A percentile compares a stretch with the other conserved stretches of the same genome.
Evolutionary conservation across 2,888 invertebrate species (phyloP).

Genomic region (Microchrysa polita): DNA sequence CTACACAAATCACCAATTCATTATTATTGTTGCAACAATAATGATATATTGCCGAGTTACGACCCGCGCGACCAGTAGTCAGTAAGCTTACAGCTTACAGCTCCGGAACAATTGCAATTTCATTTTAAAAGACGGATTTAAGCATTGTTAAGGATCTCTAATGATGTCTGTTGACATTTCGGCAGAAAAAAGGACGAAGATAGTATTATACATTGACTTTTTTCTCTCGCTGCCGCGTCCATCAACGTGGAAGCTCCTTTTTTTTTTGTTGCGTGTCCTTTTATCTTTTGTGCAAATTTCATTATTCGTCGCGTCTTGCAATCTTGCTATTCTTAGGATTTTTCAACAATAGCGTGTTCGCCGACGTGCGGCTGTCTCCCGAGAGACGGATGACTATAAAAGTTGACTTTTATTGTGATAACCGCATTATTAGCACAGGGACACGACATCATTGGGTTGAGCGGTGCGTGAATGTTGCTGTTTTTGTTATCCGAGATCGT

Average conservation of each 20-base stretch:
- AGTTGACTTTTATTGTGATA: slow-evolving; percentile 44
- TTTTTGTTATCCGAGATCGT: slow-evolving; percentile 18
- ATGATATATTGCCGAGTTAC: slow-evolving; percentile 3
- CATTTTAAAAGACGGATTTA: slow-evolving; percentile 30
- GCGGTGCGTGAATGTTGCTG: slow-evolving; percentile 19
- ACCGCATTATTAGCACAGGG: slow-evolving; percentile 43
- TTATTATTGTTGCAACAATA: not conserved
- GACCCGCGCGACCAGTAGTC: not conserved
- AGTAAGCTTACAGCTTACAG: slow-evolving; percentile 12
- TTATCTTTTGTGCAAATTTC: not conserved
- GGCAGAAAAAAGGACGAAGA: not conserved
- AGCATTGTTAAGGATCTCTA: slow-evolving; percentile 31
- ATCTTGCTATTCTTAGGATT: not conserved
- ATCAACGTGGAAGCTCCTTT: not conserved
- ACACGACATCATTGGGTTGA: too few relatives aligned
- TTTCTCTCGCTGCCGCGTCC: not conserved
- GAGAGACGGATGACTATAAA: slow-evolving; percentile 31
- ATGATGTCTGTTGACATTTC: slow-evolving; percentile 28
- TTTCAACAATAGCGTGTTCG: too few relatives aligned
- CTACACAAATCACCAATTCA: slow-evolving; percentile 22
- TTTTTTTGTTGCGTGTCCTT: not conserved
- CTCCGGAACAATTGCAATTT: slow-evolving; percentile 42
- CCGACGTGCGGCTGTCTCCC: not conserved
- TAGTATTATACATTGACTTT: too few relatives aligned
- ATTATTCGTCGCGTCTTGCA: not conserved